phyloP scores from a whole-genome alignment of 2,113 vertebrate genomes.

The Cricetomys ansorgei region DNA sequence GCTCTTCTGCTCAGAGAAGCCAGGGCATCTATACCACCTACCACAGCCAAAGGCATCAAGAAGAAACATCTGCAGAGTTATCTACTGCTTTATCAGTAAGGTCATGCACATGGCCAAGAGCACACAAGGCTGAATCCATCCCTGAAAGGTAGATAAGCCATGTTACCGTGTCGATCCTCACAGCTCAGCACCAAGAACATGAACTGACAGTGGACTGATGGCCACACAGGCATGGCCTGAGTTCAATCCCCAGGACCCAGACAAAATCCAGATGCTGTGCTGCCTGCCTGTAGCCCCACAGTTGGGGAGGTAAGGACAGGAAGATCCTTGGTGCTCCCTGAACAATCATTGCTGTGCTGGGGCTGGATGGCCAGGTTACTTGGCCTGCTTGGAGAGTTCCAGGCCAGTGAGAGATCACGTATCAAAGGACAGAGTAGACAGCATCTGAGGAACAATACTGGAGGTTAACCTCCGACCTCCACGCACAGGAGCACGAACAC shows the following conservation, averaged over 20 bases:
- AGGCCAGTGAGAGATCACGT: not conserved
- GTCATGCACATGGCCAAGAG: not conserved
- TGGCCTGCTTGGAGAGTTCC: too few relatives aligned
- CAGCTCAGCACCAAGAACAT: not conserved
- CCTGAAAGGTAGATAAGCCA: not conserved
- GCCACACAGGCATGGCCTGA: too few relatives aligned
- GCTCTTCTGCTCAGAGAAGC: not conserved
- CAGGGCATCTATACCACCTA: not conserved
- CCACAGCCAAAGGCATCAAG: not conserved
- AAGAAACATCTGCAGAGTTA: not conserved
- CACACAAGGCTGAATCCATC: too few relatives aligned
- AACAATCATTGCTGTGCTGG: not conserved
- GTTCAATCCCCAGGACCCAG: not conserved
- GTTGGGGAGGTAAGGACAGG: too few relatives aligned
- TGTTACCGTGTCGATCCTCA: not conserved
- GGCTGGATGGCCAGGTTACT: not conserved
- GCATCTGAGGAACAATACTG: not conserved
- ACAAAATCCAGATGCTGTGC: not conserved
- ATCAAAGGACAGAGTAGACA: too few relatives aligned
- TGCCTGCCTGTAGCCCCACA: not conserved
- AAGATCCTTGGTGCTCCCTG: too few relatives aligned
- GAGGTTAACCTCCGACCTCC: not conserved
- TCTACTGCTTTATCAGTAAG: not conserved
- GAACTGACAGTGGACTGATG: too few relatives aligned
- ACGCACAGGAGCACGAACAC: rapidly evolving